These are phyloP conservation scores for Calameuta pallipes DNA, from an alignment of 2,888 invertebrate genomes.

Conservation along the genomic window DNA sequence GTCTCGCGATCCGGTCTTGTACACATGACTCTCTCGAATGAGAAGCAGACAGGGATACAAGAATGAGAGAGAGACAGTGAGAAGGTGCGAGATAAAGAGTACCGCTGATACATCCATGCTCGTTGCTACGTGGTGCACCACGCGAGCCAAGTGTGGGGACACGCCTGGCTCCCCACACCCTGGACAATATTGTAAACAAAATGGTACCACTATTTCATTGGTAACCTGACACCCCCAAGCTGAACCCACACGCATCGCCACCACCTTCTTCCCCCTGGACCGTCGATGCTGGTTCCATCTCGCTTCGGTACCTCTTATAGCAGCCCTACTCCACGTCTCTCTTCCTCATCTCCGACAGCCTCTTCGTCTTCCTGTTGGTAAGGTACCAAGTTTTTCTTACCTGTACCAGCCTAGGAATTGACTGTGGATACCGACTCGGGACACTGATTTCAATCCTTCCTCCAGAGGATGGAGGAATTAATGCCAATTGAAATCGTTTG, in stretches of 20 bases:
- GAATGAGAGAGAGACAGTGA: constrained; percentile 5
- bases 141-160: constrained; percentile 25
- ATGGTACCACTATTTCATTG: constrained; percentile 66
- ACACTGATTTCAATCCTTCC: neutral
- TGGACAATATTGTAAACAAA: constrained; percentile 65
- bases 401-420: neutral
- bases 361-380: neutral
- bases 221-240: constrained; percentile 60
- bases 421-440: neutral
- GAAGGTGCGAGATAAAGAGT: neutral
- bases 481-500: neutral
- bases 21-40: constrained; percentile 12
- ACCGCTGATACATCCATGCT: neutral
- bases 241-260: constrained; percentile 61
- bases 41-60: constrained; percentile 23
- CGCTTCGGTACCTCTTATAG: neutral
- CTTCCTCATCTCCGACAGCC: neutral
- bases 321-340: neutral
- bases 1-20: constrained; percentile 6
- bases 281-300: neutral
- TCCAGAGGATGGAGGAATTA: neutral
- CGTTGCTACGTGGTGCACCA: neutral
- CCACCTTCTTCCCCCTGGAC: constrained; percentile 4
- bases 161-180: constrained; percentile 46
- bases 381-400: neutral